Base-by-base conservation (phyloP, 1,140 invertebrate species). In the Eriocheir sinensis region DNA sequence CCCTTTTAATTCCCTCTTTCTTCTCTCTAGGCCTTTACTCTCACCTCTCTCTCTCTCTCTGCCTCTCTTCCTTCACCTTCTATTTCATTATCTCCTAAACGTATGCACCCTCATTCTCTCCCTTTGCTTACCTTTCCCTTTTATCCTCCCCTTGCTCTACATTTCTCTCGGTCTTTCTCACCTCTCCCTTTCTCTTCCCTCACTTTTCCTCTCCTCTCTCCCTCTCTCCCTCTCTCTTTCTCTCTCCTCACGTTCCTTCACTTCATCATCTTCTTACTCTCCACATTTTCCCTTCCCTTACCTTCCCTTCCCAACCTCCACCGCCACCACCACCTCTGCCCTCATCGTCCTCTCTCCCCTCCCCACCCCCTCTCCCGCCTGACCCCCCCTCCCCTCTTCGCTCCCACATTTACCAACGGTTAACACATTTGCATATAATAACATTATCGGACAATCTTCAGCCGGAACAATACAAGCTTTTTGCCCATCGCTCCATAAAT, bases 341-440 rank as follows among this genome's bases (percentile, higher is more conserved):
- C 8, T n/a, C n/a, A 27, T 83, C 81, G 9, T n/a, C n/a, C 81
- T 83, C 81, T 30, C 81, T 30, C n/a, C n/a, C 81, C n/a, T 8
- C 81, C 36, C n/a, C n/a, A 6, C 34, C 34, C 48, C 88, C 30
- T 40, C 27, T 44, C 30, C 88, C 32, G n/a, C n/a, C 27, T 30
- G 21, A 41, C 40, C 40, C 9, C 40, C 9, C 30, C 83, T 38
- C 83, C 83, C 40, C 32, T 41, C 36, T 40, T 2, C 3, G 48
- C 40, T 41, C 88, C 40, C 41, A 41, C 30, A 30, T 32, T 48
- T 9, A 12, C 40, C 36, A 92, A 83, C 91, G 91, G 91, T 92
- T 92, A 41, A 30, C 90, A 44, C 91, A 92, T 92, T 92, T 83
- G 91, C 91, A 92, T 92, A 92, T 92, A 92, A 92, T 83, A 92